Evolutionary conservation across 30 jellyfish, hydroid and myxozoan species (phyloP).

Genomic region (Aurelia sp.): DNA sequence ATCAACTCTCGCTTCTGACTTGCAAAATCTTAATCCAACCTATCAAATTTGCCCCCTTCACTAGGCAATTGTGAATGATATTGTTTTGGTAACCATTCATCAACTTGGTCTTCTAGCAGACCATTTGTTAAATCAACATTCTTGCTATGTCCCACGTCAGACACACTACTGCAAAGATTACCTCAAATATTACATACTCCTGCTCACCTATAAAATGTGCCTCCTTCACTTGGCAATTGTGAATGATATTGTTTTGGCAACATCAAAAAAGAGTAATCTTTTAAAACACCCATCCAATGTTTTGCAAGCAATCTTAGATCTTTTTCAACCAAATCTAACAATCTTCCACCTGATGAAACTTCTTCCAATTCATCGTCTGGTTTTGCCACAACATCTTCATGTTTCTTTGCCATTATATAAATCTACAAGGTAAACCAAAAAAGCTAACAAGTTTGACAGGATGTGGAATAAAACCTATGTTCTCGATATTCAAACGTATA

Average conservation of each 20-base stretch:
- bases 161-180: too few species aligned
- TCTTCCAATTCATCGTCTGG: slow-evolving; percentile 46
- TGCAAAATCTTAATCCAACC: too few species aligned
- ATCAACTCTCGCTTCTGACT: too few species aligned
- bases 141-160: too few species aligned
- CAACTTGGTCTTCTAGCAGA: too few species aligned
- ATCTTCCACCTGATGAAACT: slow-evolving; percentile 49
- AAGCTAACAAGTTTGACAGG: too few species aligned
- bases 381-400: slow-evolving; percentile 45
- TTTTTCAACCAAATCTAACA: slow-evolving; percentile 83
- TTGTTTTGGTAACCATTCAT: too few species aligned
- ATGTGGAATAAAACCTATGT: neutral
- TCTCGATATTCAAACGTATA: too few species aligned
- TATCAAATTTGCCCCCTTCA: too few species aligned
- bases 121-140: too few species aligned
- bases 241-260: slow-evolving; percentile 86
- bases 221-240: slow-evolving; percentile 90
- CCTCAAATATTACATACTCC: too few species aligned
- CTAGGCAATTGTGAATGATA: too few species aligned
- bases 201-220: slow-evolving; percentile 83
- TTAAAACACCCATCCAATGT: slow-evolving; percentile 87
- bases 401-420: slow-evolving; percentile 90
- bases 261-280: slow-evolving; percentile 82
- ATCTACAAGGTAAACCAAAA: slow-evolving; percentile 45
- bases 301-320: slow-evolving; percentile 83